These are phyloP conservation scores for Drosophila equinoxialis DNA, from an alignment of 1,140 invertebrate species.

Conservation along the genomic window DNA sequence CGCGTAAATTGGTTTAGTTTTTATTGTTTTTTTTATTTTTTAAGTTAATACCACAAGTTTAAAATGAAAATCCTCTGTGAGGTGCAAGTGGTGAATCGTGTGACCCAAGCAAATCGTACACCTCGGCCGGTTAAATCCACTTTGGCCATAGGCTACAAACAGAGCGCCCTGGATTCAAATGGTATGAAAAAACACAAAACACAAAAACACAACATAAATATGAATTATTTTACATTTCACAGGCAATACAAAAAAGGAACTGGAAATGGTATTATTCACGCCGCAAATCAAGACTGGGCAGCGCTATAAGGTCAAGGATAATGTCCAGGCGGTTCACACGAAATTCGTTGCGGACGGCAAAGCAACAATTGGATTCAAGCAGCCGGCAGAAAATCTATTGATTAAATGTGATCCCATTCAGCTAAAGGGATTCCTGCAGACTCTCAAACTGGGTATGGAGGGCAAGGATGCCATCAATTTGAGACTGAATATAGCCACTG, in stretches of 20 bases:
- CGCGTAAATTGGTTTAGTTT: background rate
- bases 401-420: constrained; percentile 87
- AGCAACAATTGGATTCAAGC: constrained; percentile 88
- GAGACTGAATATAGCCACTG: constrained; percentile 84
- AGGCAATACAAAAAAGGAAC: constrained; percentile 80
- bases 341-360: constrained; percentile 90
- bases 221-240: background rate
- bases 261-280: constrained; percentile 87
- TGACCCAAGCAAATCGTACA: constrained; percentile 81
- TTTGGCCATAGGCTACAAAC: constrained; percentile 86
- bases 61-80: constrained; percentile 88
- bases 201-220: background rate
- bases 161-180: constrained; percentile 52
- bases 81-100: constrained; percentile 86
- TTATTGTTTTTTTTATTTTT: background rate
- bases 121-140: constrained; percentile 85
- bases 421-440: constrained; percentile 88
- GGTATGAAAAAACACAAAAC: background rate
- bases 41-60: background rate
- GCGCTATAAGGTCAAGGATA: constrained; percentile 87
- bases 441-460: constrained; percentile 86
- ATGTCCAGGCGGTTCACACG: constrained; percentile 87
- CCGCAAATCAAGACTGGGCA: constrained; percentile 86
- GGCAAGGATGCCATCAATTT: constrained; percentile 85
- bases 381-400: constrained; percentile 88